Base-by-base conservation (phyloP, 2,797 vertebrate species). In the Neostethus bicornis region DNA sequence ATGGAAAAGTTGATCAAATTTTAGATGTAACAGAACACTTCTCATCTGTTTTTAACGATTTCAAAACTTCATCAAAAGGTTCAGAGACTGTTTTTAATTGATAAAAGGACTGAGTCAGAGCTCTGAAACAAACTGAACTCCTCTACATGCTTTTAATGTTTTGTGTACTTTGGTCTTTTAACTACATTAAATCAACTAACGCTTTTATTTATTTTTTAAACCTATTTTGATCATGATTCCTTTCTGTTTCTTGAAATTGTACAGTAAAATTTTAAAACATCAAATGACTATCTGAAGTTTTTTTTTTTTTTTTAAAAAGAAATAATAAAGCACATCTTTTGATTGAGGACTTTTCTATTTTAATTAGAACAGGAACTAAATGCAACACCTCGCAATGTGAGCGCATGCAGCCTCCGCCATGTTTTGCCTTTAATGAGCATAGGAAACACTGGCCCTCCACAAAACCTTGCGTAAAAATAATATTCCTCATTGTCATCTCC, bases 391-490 rank as follows among this genome's bases (percentile, higher is more conserved):
- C 63, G 75, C 79, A 47, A 51, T 69, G n/a, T 63, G 56, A 44
- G 55, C 67, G 68, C 78, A 58, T 63, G 57, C 73, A 53, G 75
- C 61, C 78, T 59, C 63, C 66, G 79, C 84, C 87, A 89, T 90
- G 88, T 89, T 91, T 92, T 91, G 85, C 76, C 69, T 90, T 93
- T 96, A 97, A 97, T 96, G 95, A 96, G 95, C 93, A 84, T 91
- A 92, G 91, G 92, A 93, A 93, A 91, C 90, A 61, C 80, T 87
- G 91, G 91, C 89, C 89, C 83, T 85, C 92, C 91, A 96, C 94
- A 96, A 96, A 95, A 95, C 94, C 93, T 88, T 96, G 94, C 92
- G 79, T 93, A 95, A 94, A 95, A 96, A 97, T 96, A 97, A 97
- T 96, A 95, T 96, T 95, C 84, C 37, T 90, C 94, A 95, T 96